A percentile compares a stretch with the other conserved stretches of the same genome.
phyloP scores from a whole-genome alignment of 2,113 vertebrate genomes.

The Gopherus evgoodei region DNA sequence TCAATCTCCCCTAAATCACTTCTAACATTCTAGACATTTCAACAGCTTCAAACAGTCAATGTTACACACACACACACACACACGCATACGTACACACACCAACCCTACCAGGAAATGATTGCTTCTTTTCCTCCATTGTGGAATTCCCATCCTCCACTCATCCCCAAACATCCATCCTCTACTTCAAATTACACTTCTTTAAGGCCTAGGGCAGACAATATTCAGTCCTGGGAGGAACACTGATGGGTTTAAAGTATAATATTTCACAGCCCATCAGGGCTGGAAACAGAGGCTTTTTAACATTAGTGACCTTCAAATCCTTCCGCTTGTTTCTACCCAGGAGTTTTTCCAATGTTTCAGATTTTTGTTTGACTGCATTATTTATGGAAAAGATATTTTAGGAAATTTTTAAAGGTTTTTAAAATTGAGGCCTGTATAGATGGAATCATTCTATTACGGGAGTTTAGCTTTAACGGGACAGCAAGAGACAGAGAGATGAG shows the following conservation, averaged over 20 bases:
- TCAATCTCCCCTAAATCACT: background rate
- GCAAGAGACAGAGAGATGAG: background rate
- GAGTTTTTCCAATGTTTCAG: background rate
- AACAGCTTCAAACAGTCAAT: background rate
- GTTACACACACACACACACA: background rate
- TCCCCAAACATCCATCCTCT: background rate
- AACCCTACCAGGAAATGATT: background rate
- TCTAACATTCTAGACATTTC: background rate
- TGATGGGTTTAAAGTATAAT: slow-evolving; percentile 37
- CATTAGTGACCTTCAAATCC: background rate
- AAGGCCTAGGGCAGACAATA: slow-evolving; percentile 19
- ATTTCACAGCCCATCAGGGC: slow-evolving; percentile 36
- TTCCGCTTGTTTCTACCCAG: background rate
- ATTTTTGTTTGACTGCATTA: background rate
- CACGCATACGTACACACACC: fast-evolving
- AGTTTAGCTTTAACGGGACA: background rate
- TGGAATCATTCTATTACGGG: background rate
- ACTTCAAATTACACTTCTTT: slow-evolving; percentile 2
- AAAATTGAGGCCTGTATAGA: background rate
- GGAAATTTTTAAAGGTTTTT: background rate
- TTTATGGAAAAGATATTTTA: background rate
- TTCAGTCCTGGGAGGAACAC: slow-evolving; percentile 4
- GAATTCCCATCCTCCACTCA: slow-evolving; percentile 14
- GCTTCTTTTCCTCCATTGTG: background rate
- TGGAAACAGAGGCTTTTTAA: slow-evolving; percentile 25